phyloP scores from a whole-genome alignment of 2,113 vertebrate species.

The Serinus canaria region DNA sequence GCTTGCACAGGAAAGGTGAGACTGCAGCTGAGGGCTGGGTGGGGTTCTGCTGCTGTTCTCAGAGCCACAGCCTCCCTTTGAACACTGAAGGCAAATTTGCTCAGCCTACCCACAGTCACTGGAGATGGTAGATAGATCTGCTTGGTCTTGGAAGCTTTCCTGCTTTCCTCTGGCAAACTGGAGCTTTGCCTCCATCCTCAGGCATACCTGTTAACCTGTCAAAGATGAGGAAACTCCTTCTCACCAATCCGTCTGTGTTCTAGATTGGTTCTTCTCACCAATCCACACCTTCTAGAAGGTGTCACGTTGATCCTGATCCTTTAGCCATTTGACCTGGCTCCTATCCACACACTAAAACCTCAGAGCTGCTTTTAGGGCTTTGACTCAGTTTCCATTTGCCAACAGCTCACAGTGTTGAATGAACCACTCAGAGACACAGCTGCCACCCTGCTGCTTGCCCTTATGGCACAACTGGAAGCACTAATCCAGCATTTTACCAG shows the following conservation, averaged over 20 bases:
- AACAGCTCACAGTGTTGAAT: not conserved
- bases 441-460: not conserved
- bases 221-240: not conserved
- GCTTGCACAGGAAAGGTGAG: not conserved
- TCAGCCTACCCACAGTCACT: not conserved
- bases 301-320: not conserved
- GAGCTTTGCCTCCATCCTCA: not conserved
- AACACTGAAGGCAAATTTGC: not conserved
- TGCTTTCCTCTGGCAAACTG: not conserved
- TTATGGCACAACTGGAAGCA: not conserved
- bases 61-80: accelerated
- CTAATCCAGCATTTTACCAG: not conserved
- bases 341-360: not conserved
- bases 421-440: accelerated
- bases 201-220: not conserved
- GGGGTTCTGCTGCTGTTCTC: not conserved
- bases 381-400: slow-evolving; percentile 31
- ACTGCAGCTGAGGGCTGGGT: not conserved
- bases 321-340: not conserved
- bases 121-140: not conserved
- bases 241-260: not conserved
- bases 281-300: not conserved
- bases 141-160: not conserved
- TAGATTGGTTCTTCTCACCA: not conserved
- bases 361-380: not conserved